Evolutionary conservation across 2,888 invertebrate genomes (phyloP), one percentile per base, ranked within the genome.

Genomic region (Diaperis boleti): DNA sequence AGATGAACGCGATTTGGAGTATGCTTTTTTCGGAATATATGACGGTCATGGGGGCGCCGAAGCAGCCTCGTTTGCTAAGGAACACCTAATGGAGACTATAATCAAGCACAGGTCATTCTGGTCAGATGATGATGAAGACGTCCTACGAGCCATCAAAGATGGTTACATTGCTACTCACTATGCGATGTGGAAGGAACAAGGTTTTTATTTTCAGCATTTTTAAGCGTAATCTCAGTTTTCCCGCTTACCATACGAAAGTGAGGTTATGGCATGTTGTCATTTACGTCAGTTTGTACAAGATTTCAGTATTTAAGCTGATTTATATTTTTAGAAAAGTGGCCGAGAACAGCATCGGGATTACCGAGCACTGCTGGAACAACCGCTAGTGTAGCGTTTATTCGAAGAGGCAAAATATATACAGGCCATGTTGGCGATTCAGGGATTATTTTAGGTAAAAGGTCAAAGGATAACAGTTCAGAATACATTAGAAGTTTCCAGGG

Each of bases 371-470:
- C 98, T 0, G 98, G 98, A 3, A 98, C 98, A 1, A 98, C 98
- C 3, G 97, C 97, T 18, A 97, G 96, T 76, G 89, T 98, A 59
- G 96, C 95, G 2, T 96, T 98, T 79, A 95, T 99, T 73, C 87
- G 95, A 61, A 88, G 92, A 69, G 93, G 95, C 29, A 97, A 97
- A 86, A 91, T 98, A 71, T 98, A 97, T 77, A 92, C 96, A 62
- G 98, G 98, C 1, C 98, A 98, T 84, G 98, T 98, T 1, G 98
- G 98, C n/a, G 98, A 98, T 83, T 98, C 98, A 0, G 95, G 93
- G 17, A 95, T 99, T 75, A 92, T 96, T 50, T 71, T 82, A 59
- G 81, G 80, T 80, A 13, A 10, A 11, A 10, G 33, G 3, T 10
- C 2, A 8, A n/a, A 3, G n/a, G 8, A n/a, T 3, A n/a, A 3